These are phyloP conservation scores for Abscondita cerata DNA, from an alignment of 2,888 invertebrate genomes.

Conservation along the genomic window DNA sequence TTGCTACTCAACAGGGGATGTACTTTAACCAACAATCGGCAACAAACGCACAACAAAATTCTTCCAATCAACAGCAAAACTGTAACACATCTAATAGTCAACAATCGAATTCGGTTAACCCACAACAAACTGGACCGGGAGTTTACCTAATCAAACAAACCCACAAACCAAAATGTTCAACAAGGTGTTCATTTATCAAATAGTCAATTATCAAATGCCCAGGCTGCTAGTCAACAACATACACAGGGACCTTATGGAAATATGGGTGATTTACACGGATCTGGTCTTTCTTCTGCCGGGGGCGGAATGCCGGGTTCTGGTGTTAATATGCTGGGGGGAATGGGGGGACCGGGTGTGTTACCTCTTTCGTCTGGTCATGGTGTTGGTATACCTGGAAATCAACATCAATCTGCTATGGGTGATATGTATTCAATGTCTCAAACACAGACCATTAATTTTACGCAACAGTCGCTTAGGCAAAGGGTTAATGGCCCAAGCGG, in stretches of 20 bases:
- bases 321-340: constrained; percentile 20
- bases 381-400: constrained; percentile 36
- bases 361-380: constrained; percentile 33
- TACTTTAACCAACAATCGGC: constrained; percentile 65
- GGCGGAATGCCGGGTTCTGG: constrained; percentile 43
- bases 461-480: constrained; percentile 72
- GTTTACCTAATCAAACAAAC: constrained; percentile 10
- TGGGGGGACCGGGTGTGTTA: constrained; percentile 26
- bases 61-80: constrained; percentile 32
- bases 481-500: constrained; percentile 57
- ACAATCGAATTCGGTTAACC: constrained; percentile 21
- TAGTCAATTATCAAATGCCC: constrained; percentile 25
- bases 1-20: constrained; percentile 86
- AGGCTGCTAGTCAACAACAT: constrained; percentile 32
- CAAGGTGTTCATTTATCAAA: constrained; percentile 16
- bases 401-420: constrained; percentile 54
- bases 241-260: constrained; percentile 27
- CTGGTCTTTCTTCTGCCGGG: constrained; percentile 36
- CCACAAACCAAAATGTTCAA: constrained; percentile 25
- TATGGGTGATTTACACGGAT: constrained; percentile 24
- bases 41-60: constrained; percentile 35
- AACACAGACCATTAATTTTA: constrained; percentile 86
- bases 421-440: constrained; percentile 80
- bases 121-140: constrained; percentile 20
- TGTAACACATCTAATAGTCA: constrained; percentile 28